These are phyloP conservation scores for Lasioglossum villosulum DNA, from an alignment of 2,888 invertebrate genomes.

Conservation along the genomic window DNA sequence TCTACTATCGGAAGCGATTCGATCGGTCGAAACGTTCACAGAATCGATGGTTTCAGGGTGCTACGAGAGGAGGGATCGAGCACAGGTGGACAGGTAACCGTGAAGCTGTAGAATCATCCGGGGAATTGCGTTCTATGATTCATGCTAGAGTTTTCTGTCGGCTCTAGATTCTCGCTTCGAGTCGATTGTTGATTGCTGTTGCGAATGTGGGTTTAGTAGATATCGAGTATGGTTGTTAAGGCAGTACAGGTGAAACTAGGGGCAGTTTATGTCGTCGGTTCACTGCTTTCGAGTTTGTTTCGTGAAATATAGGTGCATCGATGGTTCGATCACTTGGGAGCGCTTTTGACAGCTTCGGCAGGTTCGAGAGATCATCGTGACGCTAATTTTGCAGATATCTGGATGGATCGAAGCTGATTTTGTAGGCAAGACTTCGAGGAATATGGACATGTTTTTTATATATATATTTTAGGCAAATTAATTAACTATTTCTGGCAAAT, in stretches of 20 bases:
- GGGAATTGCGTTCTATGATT: neutral
- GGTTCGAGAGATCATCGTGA: neutral
- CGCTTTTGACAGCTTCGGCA: neutral
- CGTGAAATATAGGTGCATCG: neutral
- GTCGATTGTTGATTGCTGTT: conserved; percentile 6
- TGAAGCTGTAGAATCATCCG: neutral
- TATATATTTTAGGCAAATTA: too few species aligned
- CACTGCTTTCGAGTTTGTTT: neutral
- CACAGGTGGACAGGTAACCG: neutral
- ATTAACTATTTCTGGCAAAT: neutral
- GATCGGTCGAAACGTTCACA: neutral
- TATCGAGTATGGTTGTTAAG: neutral
- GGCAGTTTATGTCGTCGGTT: neutral
- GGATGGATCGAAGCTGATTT: neutral
- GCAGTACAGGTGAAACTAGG: neutral
- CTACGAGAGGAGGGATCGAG: neutral
- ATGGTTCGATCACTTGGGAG: neutral
- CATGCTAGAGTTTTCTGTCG: neutral
- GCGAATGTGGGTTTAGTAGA: neutral
- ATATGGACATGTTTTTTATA: neutral
- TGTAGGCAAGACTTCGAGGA: neutral
- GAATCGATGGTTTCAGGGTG: neutral
- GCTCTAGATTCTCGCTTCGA: neutral
- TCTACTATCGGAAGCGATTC: conserved; percentile 33
- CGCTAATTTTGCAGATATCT: neutral